Evolutionary conservation across 1,140 invertebrate genomes (phyloP).

Genomic region (Uloborus diversus): DNA sequence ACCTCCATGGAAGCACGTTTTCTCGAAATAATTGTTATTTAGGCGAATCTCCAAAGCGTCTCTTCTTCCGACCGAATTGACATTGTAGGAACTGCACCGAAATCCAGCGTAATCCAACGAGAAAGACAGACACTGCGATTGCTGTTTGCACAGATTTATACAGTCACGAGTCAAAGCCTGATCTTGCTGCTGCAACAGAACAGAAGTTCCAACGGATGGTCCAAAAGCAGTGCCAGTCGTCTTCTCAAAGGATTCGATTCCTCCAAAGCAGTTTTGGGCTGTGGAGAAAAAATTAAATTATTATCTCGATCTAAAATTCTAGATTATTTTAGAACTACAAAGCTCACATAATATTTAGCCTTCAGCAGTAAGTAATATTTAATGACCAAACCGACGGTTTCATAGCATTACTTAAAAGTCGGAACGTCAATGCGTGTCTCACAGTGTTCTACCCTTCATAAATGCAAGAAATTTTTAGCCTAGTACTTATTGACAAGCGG

Average conservation of each 20-base stretch:
- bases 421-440: too few relatives aligned
- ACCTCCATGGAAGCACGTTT: slow-evolving; percentile 67
- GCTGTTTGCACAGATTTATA: slow-evolving; percentile 67
- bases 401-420: too few relatives aligned
- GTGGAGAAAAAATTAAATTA: neutral
- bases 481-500: too few relatives aligned
- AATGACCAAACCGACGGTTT: too few relatives aligned
- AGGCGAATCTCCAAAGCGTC: slow-evolving; percentile 63
- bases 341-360: too few relatives aligned
- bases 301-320: neutral
- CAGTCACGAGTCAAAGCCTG: slow-evolving; percentile 68
- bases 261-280: slow-evolving; percentile 66
- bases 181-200: slow-evolving; percentile 65
- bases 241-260: slow-evolving; percentile 68
- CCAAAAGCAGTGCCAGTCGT: slow-evolving; percentile 64
- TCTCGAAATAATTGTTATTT: slow-evolving; percentile 67
- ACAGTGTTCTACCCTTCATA: too few relatives aligned
- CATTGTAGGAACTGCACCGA: slow-evolving; percentile 64
- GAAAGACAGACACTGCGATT: slow-evolving; percentile 66
- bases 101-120: slow-evolving; percentile 67
- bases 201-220: slow-evolving; percentile 25
- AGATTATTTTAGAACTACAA: neutral
- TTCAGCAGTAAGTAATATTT: too few relatives aligned
- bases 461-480: too few relatives aligned
- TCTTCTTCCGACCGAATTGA: slow-evolving; percentile 62